Evolutionary conservation across 2,797 vertebrate genomes (phyloP), one percentile per base, ranked within the genome.

Genomic region (Linurgus olivaceus): DNA sequence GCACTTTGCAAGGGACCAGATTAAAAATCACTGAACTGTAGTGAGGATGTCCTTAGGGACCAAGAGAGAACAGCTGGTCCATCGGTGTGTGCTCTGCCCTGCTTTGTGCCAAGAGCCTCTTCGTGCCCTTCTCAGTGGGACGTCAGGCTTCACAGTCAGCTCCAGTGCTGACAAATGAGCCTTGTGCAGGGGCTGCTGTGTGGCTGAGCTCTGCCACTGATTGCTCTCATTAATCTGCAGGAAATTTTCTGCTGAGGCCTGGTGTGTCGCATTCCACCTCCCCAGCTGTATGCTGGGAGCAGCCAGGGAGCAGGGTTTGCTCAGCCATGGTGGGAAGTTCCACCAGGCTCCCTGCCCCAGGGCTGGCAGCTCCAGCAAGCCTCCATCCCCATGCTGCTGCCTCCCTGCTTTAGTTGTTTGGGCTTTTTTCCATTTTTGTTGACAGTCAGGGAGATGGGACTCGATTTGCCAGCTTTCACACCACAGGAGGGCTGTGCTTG

Each of bases 301-400:
- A 45, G 48, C 38, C 4, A 1, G 28, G 62, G 58, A 73, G 71
- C 67, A 55, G 75, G 31, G 0, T 80, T 73, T 77, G 72, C 72
- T 88, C 72, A 45, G 51, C 44, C 16, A 4, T 17, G 21, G 31
- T 1, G 0, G 29, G 66, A 68, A 38, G 28, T 24, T 87, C 28
- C 1, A 10, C 1, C 1, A 0, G 35, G 65, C 16, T 62, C 55
- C 51, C 8, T 26, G 40, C 54, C 42, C 61, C 4, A 1, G 38
- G 57, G 65, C 24, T 83, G 42, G 20, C 1, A 5, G 63, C 21
- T 57, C 55, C 71, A 63, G 47, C 1, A 1, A 85, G 51, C 20
- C 75, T 52, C 52, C 17, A 11, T 54, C 55, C 55, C 40, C 38
- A 15, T 23, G 72, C 23, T 31, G 7, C 44, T 83, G 26, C n/a